phyloP scores from a whole-genome alignment of 2,797 vertebrate species.

The Helarctos malayanus region DNA sequence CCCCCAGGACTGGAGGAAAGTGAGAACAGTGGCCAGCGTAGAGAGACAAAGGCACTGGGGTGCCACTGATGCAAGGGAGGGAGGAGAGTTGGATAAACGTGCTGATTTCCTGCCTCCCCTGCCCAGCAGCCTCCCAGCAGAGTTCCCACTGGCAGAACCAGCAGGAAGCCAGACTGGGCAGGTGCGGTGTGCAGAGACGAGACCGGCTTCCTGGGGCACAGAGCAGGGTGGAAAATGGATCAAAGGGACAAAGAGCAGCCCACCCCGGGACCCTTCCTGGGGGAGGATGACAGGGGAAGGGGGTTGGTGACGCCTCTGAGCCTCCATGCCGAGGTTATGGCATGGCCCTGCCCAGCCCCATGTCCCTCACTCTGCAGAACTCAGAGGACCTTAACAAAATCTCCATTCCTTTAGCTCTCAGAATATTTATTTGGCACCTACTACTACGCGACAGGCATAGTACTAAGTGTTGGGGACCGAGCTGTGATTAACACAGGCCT shows the following conservation, averaged over 20 bases:
- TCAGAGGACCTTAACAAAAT: background rate
- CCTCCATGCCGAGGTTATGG: background rate
- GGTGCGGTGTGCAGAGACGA: background rate
- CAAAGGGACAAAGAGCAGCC: background rate
- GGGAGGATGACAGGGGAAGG: background rate
- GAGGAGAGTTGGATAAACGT: fast-evolving
- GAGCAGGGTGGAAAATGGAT: background rate
- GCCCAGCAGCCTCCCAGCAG: background rate
- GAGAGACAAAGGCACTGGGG: background rate
- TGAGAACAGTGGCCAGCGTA: background rate
- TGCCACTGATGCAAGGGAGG: fast-evolving
- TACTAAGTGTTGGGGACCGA: background rate
- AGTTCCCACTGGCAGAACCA: background rate
- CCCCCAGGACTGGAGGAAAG: background rate
- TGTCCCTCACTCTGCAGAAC: background rate
- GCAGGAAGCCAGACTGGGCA: background rate
- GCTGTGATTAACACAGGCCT: background rate
- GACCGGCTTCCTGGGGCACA: background rate
- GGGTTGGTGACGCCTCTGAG: background rate
- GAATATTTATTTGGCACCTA: background rate
- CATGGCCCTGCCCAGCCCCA: background rate
- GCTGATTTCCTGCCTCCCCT: fast-evolving
- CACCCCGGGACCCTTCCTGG: no score
- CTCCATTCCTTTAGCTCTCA: background rate
- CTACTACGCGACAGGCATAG: background rate